These are phyloP conservation scores for Tetranychus urticae DNA, from an alignment of 1,140 invertebrate genomes.

Conservation along the genomic window DNA sequence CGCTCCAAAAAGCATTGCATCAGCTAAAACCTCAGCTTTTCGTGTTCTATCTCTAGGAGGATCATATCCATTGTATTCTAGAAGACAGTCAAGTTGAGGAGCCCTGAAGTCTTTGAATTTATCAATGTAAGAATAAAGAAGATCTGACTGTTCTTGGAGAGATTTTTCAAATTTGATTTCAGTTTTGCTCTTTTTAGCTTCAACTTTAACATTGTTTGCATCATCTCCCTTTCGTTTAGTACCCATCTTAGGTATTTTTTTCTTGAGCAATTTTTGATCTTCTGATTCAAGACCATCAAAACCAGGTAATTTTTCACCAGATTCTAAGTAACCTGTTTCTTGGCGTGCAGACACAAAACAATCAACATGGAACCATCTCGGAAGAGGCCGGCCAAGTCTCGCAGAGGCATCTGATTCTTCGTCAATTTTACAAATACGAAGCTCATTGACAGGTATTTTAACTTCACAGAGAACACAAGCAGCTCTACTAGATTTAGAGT, in stretches of 20 bases:
- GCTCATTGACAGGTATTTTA: constrained; percentile 54
- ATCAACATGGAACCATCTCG: constrained; percentile 67
- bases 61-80: constrained; percentile 25
- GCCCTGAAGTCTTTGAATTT: constrained; percentile 16
- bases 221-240: too few species aligned
- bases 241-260: constrained; percentile 18
- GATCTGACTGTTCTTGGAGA: constrained; percentile 43
- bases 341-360: constrained; percentile 61
- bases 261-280: constrained; percentile 42
- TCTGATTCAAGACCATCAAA: constrained; percentile 23
- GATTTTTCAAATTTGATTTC: constrained; percentile 33
- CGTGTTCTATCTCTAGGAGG: constrained; percentile 31
- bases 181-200: too few species aligned
- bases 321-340: constrained; percentile 46
- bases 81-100: background rate
- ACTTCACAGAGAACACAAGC: constrained; percentile 59
- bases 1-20: constrained; percentile 66
- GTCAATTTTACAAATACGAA: constrained; percentile 63
- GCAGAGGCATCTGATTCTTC: constrained; percentile 51
- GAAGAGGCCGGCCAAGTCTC: constrained; percentile 37
- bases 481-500: constrained; percentile 61
- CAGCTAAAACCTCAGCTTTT: constrained; percentile 42
- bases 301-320: constrained; percentile 44
- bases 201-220: too few species aligned
- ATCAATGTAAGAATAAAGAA: constrained; percentile 22